A percentile compares a stretch with the other conserved stretches of the same genome.
Evolutionary conservation across 2,888 invertebrate species (phyloP).

Genomic region (Hesperia comma): DNA sequence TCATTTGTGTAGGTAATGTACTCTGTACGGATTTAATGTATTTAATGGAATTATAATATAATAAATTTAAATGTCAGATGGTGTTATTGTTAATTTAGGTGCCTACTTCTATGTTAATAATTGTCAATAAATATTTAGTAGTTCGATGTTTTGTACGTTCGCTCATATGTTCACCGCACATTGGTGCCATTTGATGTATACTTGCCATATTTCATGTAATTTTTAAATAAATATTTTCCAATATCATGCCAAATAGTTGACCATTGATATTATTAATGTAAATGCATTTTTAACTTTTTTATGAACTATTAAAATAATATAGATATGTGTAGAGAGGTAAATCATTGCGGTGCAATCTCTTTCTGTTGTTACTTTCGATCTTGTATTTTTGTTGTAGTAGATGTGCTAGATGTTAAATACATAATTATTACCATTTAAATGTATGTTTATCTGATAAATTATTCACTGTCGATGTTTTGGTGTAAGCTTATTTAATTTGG

Average conservation of each 20-base stretch:
- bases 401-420: neutral
- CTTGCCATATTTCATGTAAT: constrained; percentile 43
- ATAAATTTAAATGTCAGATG: neutral
- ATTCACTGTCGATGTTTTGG: constrained; percentile 19
- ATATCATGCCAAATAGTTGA: constrained; percentile 46
- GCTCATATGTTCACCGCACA: neutral
- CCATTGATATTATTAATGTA: constrained; percentile 45
- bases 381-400: constrained; percentile 2
- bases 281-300: constrained; percentile 26
- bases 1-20: neutral
- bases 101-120: constrained; percentile 1
- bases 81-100: neutral
- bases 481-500: constrained; percentile 12
- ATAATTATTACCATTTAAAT: constrained; percentile 8
- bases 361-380: neutral
- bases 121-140: neutral
- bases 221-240: constrained; percentile 17
- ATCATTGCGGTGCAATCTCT: constrained; percentile 7
- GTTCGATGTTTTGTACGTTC: neutral
- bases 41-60: neutral
- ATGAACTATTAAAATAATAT: constrained; percentile 7
- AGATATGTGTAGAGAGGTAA: neutral
- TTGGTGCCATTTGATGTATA: constrained; percentile 19
- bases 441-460: constrained; percentile 15
- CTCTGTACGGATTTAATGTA: neutral